These are phyloP conservation scores for Mus minutoides DNA, from an alignment of 2,797 vertebrate species.

Conservation along the genomic window DNA sequence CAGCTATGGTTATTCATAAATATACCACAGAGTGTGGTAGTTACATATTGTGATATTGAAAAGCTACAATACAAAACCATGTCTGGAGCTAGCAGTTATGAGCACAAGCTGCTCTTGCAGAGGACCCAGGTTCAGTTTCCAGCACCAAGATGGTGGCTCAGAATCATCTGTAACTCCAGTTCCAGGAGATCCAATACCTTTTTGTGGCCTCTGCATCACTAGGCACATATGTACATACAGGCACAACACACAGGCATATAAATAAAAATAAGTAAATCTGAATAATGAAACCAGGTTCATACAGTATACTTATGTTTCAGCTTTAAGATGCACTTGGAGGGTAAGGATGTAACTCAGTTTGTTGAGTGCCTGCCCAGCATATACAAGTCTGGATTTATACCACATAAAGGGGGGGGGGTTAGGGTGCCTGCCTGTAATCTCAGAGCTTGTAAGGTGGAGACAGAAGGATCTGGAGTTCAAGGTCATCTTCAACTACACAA, in stretches of 20 bases:
- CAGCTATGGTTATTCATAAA: background rate
- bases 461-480: background rate
- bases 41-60: background rate
- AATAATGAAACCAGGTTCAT: background rate
- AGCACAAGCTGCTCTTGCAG: background rate
- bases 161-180: no score
- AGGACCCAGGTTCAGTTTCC: background rate
- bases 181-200: background rate
- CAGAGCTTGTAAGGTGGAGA: background rate
- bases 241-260: background rate
- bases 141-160: background rate
- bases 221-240: background rate
- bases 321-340: background rate
- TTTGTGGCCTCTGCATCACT: background rate
- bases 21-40: background rate
- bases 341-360: background rate
- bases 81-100: background rate
- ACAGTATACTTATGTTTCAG: background rate
- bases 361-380: background rate
- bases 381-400: background rate
- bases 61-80: background rate
- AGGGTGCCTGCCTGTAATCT: background rate
- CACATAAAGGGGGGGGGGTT: no score
- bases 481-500: background rate
- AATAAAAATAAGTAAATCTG: background rate